Base-by-base conservation (phyloP, 92 coral and sea anemone genomes). In the Parazoanthus atlanticus region DNA sequence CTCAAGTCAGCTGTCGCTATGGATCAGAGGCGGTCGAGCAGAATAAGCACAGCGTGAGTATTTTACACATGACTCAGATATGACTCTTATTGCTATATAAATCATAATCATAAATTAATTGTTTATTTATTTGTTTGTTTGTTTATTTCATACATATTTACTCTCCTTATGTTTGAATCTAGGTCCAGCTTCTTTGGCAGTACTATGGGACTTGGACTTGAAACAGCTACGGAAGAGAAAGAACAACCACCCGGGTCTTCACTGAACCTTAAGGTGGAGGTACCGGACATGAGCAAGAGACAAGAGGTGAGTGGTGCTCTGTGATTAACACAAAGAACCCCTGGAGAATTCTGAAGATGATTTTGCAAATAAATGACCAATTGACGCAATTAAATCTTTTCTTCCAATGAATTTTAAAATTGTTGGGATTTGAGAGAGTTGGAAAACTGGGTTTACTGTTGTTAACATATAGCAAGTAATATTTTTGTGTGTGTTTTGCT, bases 101-200 rank as follows among this genome's bases (percentile, higher is more conserved):
- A 19, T 4, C 16, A 15, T 12, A 52, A 52, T 52, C 58, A 52
- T 3, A 17, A 0, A 3, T 11, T 17, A 0, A 19, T 56, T 56
- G 0, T 56, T 15, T 15, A 15, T 56, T 15, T 56, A 2, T 1
- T 1, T 56, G 21, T 56, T 56, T 43, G 11, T 43, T 43, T 43
- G 5, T 43, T 8, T 43, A 43, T 1, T 43, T 43, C n/a, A 23
- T 21, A 61, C 6, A 19, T 3, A 21, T 21, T 9, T 23, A 23
- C 58, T 19, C 69, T 61, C 21, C 23, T 61, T 23, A 1, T 61
- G 69, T 61, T 23, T 1, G 17, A 61, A 3, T 61, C 19, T 56
- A 91, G 94, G 65, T 95, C 98, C 64, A 95, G 98, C 86, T 95
- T 95, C 79, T 93, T 93, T 61, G 96, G 98, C 34, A 95, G 98